Evolutionary conservation across 23 tunicate genomes (phyloP).

Genomic region (Phallusia fumigata): DNA sequence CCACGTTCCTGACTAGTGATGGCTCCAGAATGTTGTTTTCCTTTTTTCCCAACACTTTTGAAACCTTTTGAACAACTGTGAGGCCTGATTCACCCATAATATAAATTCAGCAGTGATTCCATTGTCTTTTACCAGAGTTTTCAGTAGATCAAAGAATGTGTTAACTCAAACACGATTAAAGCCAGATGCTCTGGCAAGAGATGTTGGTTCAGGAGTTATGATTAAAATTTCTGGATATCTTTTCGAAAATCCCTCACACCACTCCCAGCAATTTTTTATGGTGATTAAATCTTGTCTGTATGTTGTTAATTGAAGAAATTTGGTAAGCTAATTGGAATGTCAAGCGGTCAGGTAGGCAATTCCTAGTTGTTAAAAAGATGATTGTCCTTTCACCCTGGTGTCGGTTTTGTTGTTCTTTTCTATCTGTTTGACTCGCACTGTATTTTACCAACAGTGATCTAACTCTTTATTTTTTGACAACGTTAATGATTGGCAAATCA

Average conservation of each 20-base stretch:
- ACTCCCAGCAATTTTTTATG: slow-evolving; percentile 22
- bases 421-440: no score
- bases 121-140: not conserved
- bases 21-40: not conserved
- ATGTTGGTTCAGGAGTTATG: slow-evolving; percentile 21
- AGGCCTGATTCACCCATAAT: not conserved
- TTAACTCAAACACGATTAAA: slow-evolving; percentile 14
- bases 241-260: slow-evolving; percentile 18
- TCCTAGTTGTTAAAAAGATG: no score
- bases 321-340: no score
- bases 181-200: slow-evolving; percentile 28
- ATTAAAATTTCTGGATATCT: slow-evolving; percentile 26
- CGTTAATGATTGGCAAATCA: no score
- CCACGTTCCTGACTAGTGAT: not conserved
- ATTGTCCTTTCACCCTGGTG: no score
- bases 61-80: slow-evolving; percentile 20
- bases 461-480: no score
- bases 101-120: slow-evolving; percentile 14
- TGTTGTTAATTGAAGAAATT: slow-evolving; percentile 19
- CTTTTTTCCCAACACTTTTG: not conserved
- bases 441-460: no score
- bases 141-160: slow-evolving; percentile 14
- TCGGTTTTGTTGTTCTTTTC: no score
- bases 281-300: slow-evolving; percentile 17
- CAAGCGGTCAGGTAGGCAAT: not conserved